Evolutionary conservation across 2,888 invertebrate species (phyloP).

Genomic region (Phrixothrix hirtus): DNA sequence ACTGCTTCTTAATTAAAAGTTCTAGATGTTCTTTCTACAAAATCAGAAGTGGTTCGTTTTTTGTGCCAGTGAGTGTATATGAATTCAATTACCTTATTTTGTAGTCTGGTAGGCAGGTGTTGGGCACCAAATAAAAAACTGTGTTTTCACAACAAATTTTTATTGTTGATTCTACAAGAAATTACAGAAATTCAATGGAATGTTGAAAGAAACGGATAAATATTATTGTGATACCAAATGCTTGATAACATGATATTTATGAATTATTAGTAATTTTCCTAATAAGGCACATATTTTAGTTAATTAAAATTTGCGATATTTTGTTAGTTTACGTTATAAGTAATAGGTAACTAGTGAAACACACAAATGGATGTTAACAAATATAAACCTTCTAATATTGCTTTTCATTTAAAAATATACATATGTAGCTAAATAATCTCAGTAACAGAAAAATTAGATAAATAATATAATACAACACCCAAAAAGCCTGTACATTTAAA

Average conservation of each 20-base stretch:
- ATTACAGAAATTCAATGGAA: constrained; percentile 22
- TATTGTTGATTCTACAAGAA: constrained; percentile 21
- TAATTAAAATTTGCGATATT: constrained; percentile 8
- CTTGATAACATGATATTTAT: constrained; percentile 5
- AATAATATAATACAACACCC: constrained; percentile 22
- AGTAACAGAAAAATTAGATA: constrained; percentile 11
- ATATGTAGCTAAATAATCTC: constrained; percentile 7
- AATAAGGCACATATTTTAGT: constrained; percentile 22
- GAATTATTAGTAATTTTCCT: constrained; percentile 8
- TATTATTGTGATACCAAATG: constrained; percentile 2
- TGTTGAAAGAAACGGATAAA: constrained; percentile 10
- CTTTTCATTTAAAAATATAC: neutral
- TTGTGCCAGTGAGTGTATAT: no score
- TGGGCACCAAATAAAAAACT: constrained; percentile 3
- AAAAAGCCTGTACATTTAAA: constrained; percentile 23
- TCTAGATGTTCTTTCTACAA: no score
- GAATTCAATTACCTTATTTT: no score
- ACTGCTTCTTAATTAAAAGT: no score
- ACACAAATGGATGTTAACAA: no score
- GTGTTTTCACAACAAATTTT: constrained; percentile 16
- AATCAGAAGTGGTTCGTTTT: no score
- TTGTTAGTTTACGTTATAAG: no score
- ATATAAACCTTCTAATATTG: neutral
- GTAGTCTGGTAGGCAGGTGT: no score
- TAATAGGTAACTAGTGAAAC: no score